phyloP scores from a whole-genome alignment of 1,140 invertebrate genomes.

The Leptinotarsa lineolata region DNA sequence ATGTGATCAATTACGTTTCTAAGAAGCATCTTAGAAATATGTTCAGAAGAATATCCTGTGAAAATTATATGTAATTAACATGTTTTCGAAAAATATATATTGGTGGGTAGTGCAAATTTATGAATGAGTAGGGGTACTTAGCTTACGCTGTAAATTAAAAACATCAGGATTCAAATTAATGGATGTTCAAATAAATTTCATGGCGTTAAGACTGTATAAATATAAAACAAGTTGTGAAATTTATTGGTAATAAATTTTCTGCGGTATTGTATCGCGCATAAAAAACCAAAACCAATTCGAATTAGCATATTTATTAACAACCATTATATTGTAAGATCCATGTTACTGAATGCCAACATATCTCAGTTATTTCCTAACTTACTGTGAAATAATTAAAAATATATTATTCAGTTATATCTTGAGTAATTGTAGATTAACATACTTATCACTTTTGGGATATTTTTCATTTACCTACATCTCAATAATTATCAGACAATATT shows the following conservation, averaged over 20 bases:
- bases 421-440: too few relatives aligned
- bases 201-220: slow-evolving; percentile 6
- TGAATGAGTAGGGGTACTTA: neutral
- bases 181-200: slow-evolving; percentile 6
- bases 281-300: neutral
- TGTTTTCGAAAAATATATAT: too few relatives aligned
- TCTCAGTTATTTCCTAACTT: too few relatives aligned
- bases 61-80: too few relatives aligned
- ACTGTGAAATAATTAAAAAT: too few relatives aligned
- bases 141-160: neutral
- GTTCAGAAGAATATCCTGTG: too few relatives aligned
- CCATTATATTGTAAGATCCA: neutral
- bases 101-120: neutral
- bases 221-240: slow-evolving; percentile 6
- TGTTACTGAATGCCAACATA: neutral
- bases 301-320: slow-evolving; percentile 4
- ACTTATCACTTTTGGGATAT: too few relatives aligned
- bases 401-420: too few relatives aligned
- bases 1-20: too few relatives aligned
- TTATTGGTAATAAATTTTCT: slow-evolving; percentile 4
- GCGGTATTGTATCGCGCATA: slow-evolving; percentile 2
- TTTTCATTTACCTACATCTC: too few relatives aligned
- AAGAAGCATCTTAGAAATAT: too few relatives aligned
- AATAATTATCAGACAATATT: too few relatives aligned
- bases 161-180: slow-evolving; percentile 3